Percentiles rank a stretch among this genome's conserved stretches.
These are phyloP conservation scores for Vulpes ferrilata DNA, from an alignment of 2,113 vertebrate genomes.

Conservation along the genomic window DNA sequence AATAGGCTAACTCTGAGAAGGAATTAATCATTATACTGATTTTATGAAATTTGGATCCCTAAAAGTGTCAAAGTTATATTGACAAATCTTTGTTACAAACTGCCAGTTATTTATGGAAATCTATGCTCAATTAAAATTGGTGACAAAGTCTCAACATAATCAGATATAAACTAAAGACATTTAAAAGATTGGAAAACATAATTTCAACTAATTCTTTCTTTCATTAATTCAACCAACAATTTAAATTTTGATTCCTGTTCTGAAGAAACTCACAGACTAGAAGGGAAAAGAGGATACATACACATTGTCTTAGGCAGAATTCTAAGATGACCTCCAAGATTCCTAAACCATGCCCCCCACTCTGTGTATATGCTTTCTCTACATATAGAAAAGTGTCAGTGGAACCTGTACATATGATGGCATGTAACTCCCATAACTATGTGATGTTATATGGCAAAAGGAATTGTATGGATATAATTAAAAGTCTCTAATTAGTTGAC, in stretches of 20 bases:
- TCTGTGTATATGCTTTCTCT: neutral
- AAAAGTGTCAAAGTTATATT: neutral
- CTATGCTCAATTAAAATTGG: conserved; percentile 42
- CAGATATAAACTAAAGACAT: conserved; percentile 23
- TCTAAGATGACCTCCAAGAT: neutral
- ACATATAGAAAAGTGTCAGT: too few species aligned
- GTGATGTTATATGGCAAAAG: neutral
- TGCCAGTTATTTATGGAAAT: conserved; percentile 48
- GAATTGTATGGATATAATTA: neutral
- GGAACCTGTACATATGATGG: neutral
- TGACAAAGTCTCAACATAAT: conserved; percentile 16
- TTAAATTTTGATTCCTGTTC: neutral
- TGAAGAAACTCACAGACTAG: neutral
- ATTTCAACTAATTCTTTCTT: neutral
- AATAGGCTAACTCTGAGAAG: neutral
- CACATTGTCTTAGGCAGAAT: neutral
- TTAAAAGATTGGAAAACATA: neutral
- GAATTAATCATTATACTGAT: neutral
- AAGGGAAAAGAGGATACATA: neutral
- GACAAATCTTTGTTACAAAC: conserved; percentile 54
- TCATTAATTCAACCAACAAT: neutral
- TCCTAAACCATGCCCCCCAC: neutral
- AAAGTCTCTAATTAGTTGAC: neutral
- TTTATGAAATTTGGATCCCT: conserved; percentile 29
- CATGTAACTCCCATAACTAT: neutral